phyloP scores from a whole-genome alignment of 2,888 invertebrate genomes.

The Conus canariensis region DNA sequence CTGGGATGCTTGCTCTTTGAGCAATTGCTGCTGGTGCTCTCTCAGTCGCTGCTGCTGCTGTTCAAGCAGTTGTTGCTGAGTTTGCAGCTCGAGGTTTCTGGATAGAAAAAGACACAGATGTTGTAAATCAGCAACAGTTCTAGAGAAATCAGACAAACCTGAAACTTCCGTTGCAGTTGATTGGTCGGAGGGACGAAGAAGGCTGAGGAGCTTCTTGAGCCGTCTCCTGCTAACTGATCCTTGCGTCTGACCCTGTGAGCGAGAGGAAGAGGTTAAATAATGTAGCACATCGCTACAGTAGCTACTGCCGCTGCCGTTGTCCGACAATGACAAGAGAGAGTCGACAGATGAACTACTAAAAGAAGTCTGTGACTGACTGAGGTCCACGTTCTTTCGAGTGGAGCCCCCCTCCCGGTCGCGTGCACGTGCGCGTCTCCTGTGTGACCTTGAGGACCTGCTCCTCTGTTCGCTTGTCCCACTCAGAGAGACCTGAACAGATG shows the following conservation, averaged over 20 bases:
- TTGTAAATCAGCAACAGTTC: conserved; percentile 47
- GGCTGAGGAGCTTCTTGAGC: conserved; percentile 28
- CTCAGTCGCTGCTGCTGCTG: conserved; percentile 20
- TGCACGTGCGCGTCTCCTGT: conserved; percentile 2
- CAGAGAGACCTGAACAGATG: conserved; percentile 16
- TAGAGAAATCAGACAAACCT: conserved; percentile 31
- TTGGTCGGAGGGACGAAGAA: conserved; percentile 8
- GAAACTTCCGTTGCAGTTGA: neutral
- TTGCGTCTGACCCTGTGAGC: neutral
- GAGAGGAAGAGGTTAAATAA: conserved; percentile 37
- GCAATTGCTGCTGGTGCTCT: conserved; percentile 23
- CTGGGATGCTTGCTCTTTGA: neutral
- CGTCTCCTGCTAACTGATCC: neutral
- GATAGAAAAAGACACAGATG: conserved; percentile 49
- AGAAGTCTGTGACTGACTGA: conserved; percentile 15
- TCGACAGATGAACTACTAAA: conserved; percentile 32
- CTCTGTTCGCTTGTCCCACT: conserved; percentile 23
- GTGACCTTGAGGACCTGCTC: neutral
- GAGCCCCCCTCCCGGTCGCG: neutral
- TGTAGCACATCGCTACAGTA: conserved; percentile 29
- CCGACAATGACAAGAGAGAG: conserved; percentile 33
- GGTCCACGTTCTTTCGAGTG: neutral
- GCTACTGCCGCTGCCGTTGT: conserved; percentile 20
- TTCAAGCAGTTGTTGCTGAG: conserved; percentile 33
- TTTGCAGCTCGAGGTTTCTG: conserved; percentile 43